Conservation (phyloP, 2,797 vertebrate species). For the Siniperca undulata region DNA sequence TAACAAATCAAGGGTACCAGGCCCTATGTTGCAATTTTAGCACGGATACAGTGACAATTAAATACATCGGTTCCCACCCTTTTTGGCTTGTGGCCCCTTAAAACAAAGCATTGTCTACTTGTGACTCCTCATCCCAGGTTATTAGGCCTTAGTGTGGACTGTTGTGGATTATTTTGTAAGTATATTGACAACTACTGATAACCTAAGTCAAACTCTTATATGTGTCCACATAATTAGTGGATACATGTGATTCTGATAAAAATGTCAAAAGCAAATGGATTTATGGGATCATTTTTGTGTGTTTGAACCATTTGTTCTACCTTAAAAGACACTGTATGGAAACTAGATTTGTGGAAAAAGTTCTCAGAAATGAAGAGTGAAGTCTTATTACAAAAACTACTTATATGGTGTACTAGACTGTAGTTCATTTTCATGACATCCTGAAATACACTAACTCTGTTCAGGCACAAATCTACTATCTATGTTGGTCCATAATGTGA, state of each 20-base stretch:
- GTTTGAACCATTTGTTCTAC: background rate
- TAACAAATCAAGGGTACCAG: background rate
- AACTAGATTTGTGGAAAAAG: background rate
- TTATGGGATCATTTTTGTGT: slow-evolving; percentile 1
- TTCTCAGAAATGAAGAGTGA: background rate
- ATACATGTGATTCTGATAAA: slow-evolving; percentile 7
- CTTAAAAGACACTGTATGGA: background rate
- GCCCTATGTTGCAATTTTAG: slow-evolving; percentile 17
- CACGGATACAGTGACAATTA: background rate
- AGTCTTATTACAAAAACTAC: slow-evolving; percentile 7
- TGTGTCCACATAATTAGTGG: background rate
- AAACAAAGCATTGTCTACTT: slow-evolving; percentile 2
- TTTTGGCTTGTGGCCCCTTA: slow-evolving; percentile 4
- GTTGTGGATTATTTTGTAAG: background rate
- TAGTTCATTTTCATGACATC: background rate
- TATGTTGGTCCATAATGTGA: background rate
- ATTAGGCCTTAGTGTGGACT: background rate
- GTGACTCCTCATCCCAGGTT: slow-evolving; percentile 3
- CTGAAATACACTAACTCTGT: background rate
- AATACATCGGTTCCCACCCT: background rate
- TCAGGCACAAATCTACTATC: background rate
- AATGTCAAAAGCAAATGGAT: background rate
- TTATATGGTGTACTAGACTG: background rate
- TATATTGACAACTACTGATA: background rate
- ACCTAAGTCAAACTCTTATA: background rate